A percentile compares a stretch with the other conserved stretches of the same genome.
Conservation (phyloP, 2,888 invertebrate species). For the Nemotelus nigrinus region DNA sequence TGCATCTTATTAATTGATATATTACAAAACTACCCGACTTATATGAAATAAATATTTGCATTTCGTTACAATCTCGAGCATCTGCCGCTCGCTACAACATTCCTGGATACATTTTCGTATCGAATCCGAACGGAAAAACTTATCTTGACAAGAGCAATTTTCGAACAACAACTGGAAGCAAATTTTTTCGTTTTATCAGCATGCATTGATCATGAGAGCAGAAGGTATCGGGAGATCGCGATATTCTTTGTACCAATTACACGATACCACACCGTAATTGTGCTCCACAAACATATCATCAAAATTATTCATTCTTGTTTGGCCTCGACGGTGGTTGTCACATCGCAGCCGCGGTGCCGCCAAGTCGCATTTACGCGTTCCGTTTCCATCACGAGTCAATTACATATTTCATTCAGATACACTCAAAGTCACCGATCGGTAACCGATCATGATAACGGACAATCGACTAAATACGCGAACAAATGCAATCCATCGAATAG, state of each 20-base stretch:
- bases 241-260: constrained; percentile 27
- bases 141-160: constrained; percentile 38
- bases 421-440: constrained; percentile 18
- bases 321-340: background rate
- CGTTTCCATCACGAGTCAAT: background rate
- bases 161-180: constrained; percentile 25
- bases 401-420: background rate
- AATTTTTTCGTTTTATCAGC: constrained; percentile 37
- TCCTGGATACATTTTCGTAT: background rate
- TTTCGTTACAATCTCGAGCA: background rate
- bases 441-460: constrained; percentile 15
- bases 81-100: constrained; percentile 1
- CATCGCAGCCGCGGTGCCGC: constrained; percentile 14
- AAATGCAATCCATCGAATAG: background rate
- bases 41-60: constrained; percentile 19
- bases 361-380: background rate
- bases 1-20: no score
- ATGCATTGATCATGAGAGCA: constrained; percentile 29
- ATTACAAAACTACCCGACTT: no score
- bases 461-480: background rate
- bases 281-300: constrained; percentile 43
- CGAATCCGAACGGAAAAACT: background rate
- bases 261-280: constrained; percentile 39
- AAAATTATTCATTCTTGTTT: constrained; percentile 46
- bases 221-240: constrained; percentile 31